Evolutionary conservation across 2,113 vertebrate species (phyloP), one percentile per base, ranked within the genome.

Genomic region (Geococcyx californianus): DNA sequence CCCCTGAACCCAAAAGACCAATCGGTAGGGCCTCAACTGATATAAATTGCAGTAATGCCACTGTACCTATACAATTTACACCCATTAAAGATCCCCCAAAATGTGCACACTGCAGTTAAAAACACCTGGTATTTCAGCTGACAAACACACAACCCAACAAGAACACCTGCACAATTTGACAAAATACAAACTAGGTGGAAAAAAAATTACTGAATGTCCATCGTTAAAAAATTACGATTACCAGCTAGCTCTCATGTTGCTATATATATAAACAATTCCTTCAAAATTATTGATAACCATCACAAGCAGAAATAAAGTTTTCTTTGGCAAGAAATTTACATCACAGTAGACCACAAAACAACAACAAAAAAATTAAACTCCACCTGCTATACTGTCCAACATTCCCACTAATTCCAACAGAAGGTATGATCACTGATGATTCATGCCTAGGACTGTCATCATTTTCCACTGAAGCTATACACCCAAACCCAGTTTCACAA

Each of bases 111-210:
- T 29, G 69, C 24, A 49, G 63, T 73, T 60, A 68, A 87, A 94
- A 89, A 80, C 74, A 93, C 83, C 90, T 90, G 91, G 55, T 52
- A 62, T 47, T 79, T 91, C 92, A 93, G 91, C 89, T 87, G 93
- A 91, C 62, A 93, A 95, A 93, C 89, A 85, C 36, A 28, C 49
- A 95, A 94, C 64, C n/a, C 91, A 95, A 94, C 85, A 89, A 92
- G 66, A 80, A 89, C 76, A 93, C 60, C 95, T 94, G 86, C 93
- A 95, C 49, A 70, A 76, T 84, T 72, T 68, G 72, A 89, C 85
- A 95, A 93, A 93, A 95, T 67, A 90, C n/a, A 91, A 84, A 84
- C 60, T 67, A 86, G 29, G 34, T 78, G 88, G 76, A 95, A 93
- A 92, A 74, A 60, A 88, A 67, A 64, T n/a, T 23, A 75, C 1